These are phyloP conservation scores for Tyrophagus putrescentiae DNA, from an alignment of 1,140 invertebrate species.

Conservation along the genomic window DNA sequence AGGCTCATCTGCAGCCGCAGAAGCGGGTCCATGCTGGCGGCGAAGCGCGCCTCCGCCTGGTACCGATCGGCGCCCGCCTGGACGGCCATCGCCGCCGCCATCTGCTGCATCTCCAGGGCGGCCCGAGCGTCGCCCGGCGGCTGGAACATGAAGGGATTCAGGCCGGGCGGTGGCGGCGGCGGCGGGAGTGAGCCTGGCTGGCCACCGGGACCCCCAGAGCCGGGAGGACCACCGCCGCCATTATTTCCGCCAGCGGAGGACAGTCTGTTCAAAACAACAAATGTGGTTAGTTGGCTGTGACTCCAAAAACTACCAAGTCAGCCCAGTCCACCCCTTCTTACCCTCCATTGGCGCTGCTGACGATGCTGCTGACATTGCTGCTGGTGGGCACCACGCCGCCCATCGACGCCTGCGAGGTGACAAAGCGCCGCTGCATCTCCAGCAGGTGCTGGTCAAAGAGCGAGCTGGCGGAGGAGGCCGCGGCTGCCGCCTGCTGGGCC, in stretches of 20 bases:
- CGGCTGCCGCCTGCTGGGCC: slow-evolving; percentile 50
- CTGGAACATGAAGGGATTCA: slow-evolving; percentile 26
- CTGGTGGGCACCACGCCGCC: slow-evolving; percentile 5
- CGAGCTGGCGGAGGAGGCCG: slow-evolving; percentile 31
- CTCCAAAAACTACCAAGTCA: neutral
- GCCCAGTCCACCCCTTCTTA: slow-evolving; percentile 23
- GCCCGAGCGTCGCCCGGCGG: slow-evolving; percentile 34
- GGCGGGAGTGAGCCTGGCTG: slow-evolving; percentile 21
- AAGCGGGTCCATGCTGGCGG: slow-evolving; percentile 51
- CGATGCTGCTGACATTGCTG: slow-evolving; percentile 8
- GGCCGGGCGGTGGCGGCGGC: slow-evolving; percentile 21
- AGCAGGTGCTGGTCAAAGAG: slow-evolving; percentile 75
- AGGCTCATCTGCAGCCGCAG: slow-evolving; percentile 65
- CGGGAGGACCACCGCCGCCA: too few relatives aligned
- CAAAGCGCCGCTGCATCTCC: slow-evolving; percentile 61
- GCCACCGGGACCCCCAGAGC: too few relatives aligned
- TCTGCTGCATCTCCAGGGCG: slow-evolving; percentile 9
- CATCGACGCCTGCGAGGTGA: slow-evolving; percentile 26
- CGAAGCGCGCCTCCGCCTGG: slow-evolving; percentile 49
- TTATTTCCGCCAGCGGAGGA: too few relatives aligned
- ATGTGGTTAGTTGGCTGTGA: neutral
- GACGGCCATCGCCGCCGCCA: slow-evolving; percentile 11
- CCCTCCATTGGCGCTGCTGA: slow-evolving; percentile 23
- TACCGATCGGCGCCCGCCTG: slow-evolving; percentile 24
- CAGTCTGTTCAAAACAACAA: neutral